Conservation (phyloP, 2,888 invertebrate species). For the Byasa hedistus region DNA sequence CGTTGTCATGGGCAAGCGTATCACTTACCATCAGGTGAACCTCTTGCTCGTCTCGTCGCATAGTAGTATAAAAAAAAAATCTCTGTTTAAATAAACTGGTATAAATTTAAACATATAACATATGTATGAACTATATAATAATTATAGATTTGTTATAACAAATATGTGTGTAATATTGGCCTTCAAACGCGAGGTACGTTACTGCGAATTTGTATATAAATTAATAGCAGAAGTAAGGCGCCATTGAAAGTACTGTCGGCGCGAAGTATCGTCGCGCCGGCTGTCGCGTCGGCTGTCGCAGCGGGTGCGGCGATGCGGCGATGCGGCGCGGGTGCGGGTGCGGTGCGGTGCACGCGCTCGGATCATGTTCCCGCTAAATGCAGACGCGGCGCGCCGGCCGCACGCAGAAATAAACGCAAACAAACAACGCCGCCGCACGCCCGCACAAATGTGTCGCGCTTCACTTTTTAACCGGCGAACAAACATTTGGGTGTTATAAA, state of each 20-base stretch:
- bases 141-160: neutral
- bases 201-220: neutral
- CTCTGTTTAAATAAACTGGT: too few species aligned
- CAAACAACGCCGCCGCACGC: slow-evolving; percentile 48
- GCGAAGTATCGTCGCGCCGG: slow-evolving; percentile 53
- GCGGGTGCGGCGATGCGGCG: too few species aligned
- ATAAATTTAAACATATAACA: too few species aligned
- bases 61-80: too few species aligned
- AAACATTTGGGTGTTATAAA: neutral
- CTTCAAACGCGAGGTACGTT: neutral
- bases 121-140: neutral
- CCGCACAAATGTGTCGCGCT: slow-evolving; percentile 31
- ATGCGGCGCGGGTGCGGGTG: slow-evolving; percentile 3
- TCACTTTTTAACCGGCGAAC: neutral
- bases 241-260: slow-evolving; percentile 46
- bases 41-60: too few species aligned
- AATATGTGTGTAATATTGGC: neutral
- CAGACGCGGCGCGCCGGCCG: slow-evolving; percentile 55
- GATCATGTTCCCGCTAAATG: slow-evolving; percentile 74
- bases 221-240: neutral
- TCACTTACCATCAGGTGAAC: too few species aligned
- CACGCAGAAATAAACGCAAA: slow-evolving; percentile 69
- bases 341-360: slow-evolving; percentile 42
- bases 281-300: slow-evolving; percentile 29
- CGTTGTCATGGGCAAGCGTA: too few species aligned